A percentile compares a stretch with the other conserved stretches of the same genome.
Conservation (phyloP, 2,888 invertebrate genomes). For the Callosobruchus maculatus region DNA sequence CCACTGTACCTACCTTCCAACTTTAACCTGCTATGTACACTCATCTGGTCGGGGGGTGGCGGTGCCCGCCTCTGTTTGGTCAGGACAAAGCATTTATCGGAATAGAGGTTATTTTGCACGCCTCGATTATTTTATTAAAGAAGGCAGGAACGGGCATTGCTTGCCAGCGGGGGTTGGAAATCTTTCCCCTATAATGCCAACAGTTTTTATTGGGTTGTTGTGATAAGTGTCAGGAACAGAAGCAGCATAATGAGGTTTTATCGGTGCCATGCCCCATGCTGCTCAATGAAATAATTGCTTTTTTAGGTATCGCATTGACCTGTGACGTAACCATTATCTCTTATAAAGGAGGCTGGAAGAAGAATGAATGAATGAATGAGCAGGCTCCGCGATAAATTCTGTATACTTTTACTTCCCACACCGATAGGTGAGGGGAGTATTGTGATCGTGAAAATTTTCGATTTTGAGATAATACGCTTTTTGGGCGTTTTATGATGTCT, state of each 20-base stretch:
- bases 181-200: constrained; percentile 9
- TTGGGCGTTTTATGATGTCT: too few relatives aligned
- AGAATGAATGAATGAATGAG: too few relatives aligned
- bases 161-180: constrained; percentile 11
- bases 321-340: neutral
- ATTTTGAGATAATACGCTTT: too few relatives aligned
- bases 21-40: neutral
- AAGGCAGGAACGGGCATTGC: constrained; percentile 11
- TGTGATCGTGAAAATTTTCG: too few relatives aligned
- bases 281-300: neutral
- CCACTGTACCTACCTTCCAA: neutral
- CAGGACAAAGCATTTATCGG: neutral
- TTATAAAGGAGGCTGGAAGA: too few relatives aligned
- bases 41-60: neutral
- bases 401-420: too few relatives aligned
- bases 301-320: neutral
- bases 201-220: constrained; percentile 9
- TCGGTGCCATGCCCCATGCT: neutral
- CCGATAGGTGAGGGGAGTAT: too few relatives aligned
- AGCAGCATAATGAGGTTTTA: neutral
- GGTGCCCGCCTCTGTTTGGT: neutral
- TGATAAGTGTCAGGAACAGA: constrained; percentile 17
- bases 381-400: too few relatives aligned
- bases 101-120: constrained; percentile 15
- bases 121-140: constrained; percentile 17